Base-by-base conservation (phyloP, 2,113 vertebrate genomes). In the Carlito syrichta region DNA sequence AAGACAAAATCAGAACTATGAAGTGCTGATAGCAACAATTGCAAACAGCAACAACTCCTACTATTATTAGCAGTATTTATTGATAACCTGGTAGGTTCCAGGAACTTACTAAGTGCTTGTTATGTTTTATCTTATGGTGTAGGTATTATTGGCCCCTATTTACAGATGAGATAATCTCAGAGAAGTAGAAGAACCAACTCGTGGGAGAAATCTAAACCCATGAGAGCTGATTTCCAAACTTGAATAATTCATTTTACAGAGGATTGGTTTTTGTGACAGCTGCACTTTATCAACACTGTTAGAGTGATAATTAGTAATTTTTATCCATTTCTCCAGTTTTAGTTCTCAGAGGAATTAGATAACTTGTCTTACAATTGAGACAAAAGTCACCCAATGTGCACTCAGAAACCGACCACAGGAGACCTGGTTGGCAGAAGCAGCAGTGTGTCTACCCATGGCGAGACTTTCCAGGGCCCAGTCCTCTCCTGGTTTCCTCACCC, bases 371-470 rank as follows among this genome's bases (percentile, higher is more conserved):
- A 19, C 38, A 43, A 85, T 45, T 69, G 30, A 32, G 30, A 30
- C 48, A 25, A 8, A 45, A 19, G 30, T 48, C 35, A 5, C 52
- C 32, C 40, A 32, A 8, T 40, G 25, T 88, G 52, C 1, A 23
- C 25, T 48, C 40, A 25, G 10, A 52, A 79, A 35, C 50, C 60
- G 66, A 62, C 3, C 4, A 2, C 10, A 23, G 71, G 6, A 50
- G 32, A n/a, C 35, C 5, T 16, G 12, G 17, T 4, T 0, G 1
- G 23, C 7, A 63, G 62, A 62, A n/a, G 35, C 8, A 43, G 52
- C 6, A 3, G 0, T 3, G 13, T 20, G 40, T 17, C 48, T 60
- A 14, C 20, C 16, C 38, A 12, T 2, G n/a, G n/a, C n/a, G n/a
- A n/a, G n/a, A 45, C 32, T 16, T 35, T 32, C 63, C 63, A 6